phyloP scores from a whole-genome alignment of 2,888 invertebrate species.

The Linnaemya vulpina region DNA sequence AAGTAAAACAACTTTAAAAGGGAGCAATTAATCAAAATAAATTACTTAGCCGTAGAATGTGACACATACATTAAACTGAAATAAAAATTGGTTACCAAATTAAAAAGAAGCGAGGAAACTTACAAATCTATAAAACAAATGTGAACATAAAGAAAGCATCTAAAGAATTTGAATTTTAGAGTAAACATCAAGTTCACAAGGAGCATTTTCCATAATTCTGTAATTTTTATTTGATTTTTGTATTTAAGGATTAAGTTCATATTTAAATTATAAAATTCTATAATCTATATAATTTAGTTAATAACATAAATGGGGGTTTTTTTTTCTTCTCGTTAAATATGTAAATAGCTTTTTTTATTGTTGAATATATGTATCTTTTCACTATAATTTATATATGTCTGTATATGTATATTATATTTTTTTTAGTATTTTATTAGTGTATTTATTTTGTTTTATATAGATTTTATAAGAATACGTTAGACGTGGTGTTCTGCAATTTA shows the following conservation, averaged over 20 bases:
- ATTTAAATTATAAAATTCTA: slow-evolving; percentile 68
- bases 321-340: slow-evolving; percentile 11
- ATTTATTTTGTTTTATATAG: slow-evolving; percentile 39
- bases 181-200: neutral
- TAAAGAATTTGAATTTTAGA: neutral
- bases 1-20: slow-evolving; percentile 25
- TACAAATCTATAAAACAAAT: no score
- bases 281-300: slow-evolving; percentile 52
- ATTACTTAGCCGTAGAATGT: slow-evolving; percentile 20
- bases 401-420: slow-evolving; percentile 28
- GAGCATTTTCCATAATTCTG: slow-evolving; percentile 7
- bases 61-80: neutral
- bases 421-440: slow-evolving; percentile 46
- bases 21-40: slow-evolving; percentile 3
- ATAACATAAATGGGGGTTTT: slow-evolving; percentile 16
- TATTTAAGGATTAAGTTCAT: slow-evolving; percentile 62
- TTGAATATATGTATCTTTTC: slow-evolving; percentile 31
- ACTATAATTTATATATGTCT: slow-evolving; percentile 35
- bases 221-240: slow-evolving; percentile 58
- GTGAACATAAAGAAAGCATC: slow-evolving; percentile 6
- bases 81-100: neutral
- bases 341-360: slow-evolving; percentile 1
- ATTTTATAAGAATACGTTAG: slow-evolving; percentile 51
- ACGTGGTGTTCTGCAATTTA: slow-evolving; percentile 41
- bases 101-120: slow-evolving; percentile 15